A percentile compares a stretch with the other conserved stretches of the same genome.
These are phyloP conservation scores for Drosophila teissieri DNA, from an alignment of 1,140 invertebrate species.

Conservation along the genomic window DNA sequence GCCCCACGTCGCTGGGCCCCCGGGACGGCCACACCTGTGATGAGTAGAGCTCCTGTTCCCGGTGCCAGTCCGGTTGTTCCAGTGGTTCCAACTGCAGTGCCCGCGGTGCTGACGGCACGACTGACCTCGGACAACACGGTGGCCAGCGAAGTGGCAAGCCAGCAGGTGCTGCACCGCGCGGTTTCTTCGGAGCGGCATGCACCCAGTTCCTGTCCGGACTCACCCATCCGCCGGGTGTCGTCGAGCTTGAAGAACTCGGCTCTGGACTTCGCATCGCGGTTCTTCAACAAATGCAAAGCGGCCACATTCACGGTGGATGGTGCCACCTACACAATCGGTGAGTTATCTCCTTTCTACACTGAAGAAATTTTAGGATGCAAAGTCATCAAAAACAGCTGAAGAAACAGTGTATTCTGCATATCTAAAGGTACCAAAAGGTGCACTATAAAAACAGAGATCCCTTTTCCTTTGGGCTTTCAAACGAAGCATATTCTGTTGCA, in stretches of 20 bases:
- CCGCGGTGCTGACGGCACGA: constrained; percentile 51
- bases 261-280: constrained; percentile 84
- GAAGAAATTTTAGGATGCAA: not conserved
- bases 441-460: not conserved
- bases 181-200: constrained; percentile 17
- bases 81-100: constrained; percentile 7
- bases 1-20: constrained; percentile 69
- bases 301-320: constrained; percentile 92
- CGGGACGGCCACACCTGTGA: constrained; percentile 69
- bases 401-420: too few relatives aligned
- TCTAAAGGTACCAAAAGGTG: not conserved
- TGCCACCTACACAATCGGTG: constrained; percentile 91
- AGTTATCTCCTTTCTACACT: constrained; percentile 72
- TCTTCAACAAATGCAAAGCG: constrained; percentile 91
- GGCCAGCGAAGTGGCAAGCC: constrained; percentile 38
- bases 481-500: not conserved
- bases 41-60: constrained; percentile 9
- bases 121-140: constrained; percentile 57
- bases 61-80: constrained; percentile 9
- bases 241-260: constrained; percentile 80
- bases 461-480: not conserved
- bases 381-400: not conserved
- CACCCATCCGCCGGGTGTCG: constrained; percentile 79
- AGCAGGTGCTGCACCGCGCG: constrained; percentile 15
- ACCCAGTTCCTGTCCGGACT: constrained; percentile 77